Evolutionary conservation across 2,113 vertebrate genomes (phyloP).

Genomic region (Boleophthalmus pectinirostris): DNA sequence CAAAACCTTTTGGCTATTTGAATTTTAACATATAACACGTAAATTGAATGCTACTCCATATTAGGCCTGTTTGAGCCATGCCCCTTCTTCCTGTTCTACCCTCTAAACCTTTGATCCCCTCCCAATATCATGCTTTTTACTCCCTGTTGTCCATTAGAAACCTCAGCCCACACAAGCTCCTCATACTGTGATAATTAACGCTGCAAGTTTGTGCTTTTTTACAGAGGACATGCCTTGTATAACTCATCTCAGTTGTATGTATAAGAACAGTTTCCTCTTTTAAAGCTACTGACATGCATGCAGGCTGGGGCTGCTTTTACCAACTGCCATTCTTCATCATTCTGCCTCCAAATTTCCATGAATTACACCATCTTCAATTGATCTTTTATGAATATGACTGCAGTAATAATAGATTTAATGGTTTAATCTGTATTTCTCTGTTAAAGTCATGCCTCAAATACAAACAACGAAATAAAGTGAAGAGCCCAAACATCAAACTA

Average conservation of each 20-base stretch:
- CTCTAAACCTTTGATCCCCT: conserved; percentile 46
- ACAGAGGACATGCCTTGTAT: conserved; percentile 82
- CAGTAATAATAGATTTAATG: conserved; percentile 30
- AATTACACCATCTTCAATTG: conserved; percentile 74
- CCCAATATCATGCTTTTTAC: conserved; percentile 46
- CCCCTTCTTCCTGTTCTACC: conserved; percentile 55
- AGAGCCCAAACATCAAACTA: background rate
- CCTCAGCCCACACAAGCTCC: conserved; percentile 31
- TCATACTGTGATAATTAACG: conserved; percentile 71
- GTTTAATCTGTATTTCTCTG: conserved; percentile 24
- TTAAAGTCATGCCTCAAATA: conserved; percentile 21
- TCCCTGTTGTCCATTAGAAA: conserved; percentile 50
- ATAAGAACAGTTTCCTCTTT: conserved; percentile 76
- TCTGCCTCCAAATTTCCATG: conserved; percentile 58
- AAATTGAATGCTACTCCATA: conserved; percentile 23
- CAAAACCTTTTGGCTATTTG: conserved; percentile 8
- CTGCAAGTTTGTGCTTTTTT: conserved; percentile 77
- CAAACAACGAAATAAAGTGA: conserved; percentile 1
- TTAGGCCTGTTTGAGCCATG: conserved; percentile 59
- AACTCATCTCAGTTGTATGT: conserved; percentile 81
- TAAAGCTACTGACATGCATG: conserved; percentile 78
- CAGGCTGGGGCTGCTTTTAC: conserved; percentile 77
- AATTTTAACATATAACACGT: conserved; percentile 9
- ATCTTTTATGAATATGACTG: conserved; percentile 54
- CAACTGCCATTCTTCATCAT: conserved; percentile 74